Evolutionary conservation across 2,888 invertebrate species (phyloP).

Genomic region (Galeruca laticollis): DNA sequence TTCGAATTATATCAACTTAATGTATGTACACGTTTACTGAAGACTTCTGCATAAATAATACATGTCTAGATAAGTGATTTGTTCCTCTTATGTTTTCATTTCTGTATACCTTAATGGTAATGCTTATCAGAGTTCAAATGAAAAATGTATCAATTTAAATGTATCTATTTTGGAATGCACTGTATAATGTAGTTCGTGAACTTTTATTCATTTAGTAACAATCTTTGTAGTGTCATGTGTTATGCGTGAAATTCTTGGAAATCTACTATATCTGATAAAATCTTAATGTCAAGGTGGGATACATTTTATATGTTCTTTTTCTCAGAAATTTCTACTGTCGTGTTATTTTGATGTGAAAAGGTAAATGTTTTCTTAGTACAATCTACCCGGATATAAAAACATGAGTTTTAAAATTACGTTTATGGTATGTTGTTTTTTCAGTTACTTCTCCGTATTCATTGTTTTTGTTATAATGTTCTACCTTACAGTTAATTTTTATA

Average conservation of each 20-base stretch:
- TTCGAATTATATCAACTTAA: too few species aligned
- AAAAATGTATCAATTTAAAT: too few species aligned
- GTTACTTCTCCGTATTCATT: neutral
- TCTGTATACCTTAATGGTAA: too few species aligned
- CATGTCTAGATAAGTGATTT: too few species aligned
- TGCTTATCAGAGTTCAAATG: too few species aligned
- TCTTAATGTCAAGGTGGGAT: conserved; percentile 14
- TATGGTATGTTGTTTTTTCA: neutral
- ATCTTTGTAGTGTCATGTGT: neutral
- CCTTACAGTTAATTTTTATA: neutral
- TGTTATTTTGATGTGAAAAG: conserved; percentile 41
- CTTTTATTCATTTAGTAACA: neutral
- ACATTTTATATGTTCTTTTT: conserved; percentile 15
- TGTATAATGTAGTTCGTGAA: neutral
- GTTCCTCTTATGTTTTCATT: too few species aligned
- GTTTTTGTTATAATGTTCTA: neutral
- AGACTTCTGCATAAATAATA: too few species aligned
- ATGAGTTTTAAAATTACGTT: neutral
- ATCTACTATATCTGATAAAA: conserved; percentile 6
- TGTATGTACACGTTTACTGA: too few species aligned
- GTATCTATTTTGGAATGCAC: too few species aligned
- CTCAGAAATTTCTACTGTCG: conserved; percentile 38
- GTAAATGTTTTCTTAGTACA: conserved; percentile 35
- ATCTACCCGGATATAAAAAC: neutral
- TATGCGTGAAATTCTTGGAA: neutral